These are phyloP conservation scores for Siniperca obscura DNA, from an alignment of 2,797 vertebrate species.

Conservation along the genomic window DNA sequence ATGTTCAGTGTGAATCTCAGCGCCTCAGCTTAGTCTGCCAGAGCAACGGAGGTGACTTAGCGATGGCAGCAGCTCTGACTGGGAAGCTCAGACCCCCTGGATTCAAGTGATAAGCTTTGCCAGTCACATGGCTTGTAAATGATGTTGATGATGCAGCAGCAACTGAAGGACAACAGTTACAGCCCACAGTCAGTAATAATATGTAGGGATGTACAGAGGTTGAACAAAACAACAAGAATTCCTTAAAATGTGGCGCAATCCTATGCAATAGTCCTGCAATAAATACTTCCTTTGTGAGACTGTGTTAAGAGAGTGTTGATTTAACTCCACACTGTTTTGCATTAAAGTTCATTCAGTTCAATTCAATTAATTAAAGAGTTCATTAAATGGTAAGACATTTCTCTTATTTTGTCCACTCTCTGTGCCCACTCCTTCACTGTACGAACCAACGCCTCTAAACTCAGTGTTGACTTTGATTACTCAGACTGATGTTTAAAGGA, in stretches of 20 bases:
- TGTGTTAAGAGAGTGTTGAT: background rate
- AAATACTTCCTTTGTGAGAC: background rate
- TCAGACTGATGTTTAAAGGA: conserved; percentile 31
- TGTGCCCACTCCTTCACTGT: background rate
- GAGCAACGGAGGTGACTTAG: conserved; percentile 42
- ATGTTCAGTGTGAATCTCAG: conserved; percentile 53
- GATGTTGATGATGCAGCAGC: conserved; percentile 27
- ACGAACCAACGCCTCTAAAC: background rate
- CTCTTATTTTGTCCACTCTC: background rate
- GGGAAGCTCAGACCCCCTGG: conserved; percentile 35
- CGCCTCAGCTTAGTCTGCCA: conserved; percentile 37
- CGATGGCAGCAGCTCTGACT: conserved; percentile 39
- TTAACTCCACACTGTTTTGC: background rate
- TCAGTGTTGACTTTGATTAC: conserved; percentile 10
- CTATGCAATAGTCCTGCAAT: background rate
- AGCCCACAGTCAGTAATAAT: background rate
- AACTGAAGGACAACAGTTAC: background rate
- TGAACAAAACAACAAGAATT: background rate
- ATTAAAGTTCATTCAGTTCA: no score
- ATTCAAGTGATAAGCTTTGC: conserved; percentile 52
- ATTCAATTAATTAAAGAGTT: background rate
- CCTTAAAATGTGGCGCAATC: background rate
- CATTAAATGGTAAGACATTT: background rate
- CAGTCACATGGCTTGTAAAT: conserved; percentile 40
- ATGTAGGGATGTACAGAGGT: background rate